A percentile compares a stretch with the other conserved stretches of the same genome.
Evolutionary conservation across 2,888 invertebrate genomes (phyloP).

Genomic region (Drosophila leonis): DNA sequence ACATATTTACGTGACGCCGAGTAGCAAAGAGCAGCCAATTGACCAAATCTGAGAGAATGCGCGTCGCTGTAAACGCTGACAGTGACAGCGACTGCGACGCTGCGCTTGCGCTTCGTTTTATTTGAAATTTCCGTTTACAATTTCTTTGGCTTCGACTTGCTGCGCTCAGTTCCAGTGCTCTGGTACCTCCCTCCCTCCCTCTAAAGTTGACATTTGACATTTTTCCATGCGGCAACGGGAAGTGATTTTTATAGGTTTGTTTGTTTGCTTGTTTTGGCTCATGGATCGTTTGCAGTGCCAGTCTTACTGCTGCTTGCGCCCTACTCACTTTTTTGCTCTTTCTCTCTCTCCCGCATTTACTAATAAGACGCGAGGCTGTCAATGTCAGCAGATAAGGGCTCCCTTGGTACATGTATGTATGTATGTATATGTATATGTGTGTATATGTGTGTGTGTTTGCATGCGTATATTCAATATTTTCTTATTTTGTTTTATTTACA

Average conservation of each 20-base stretch:
- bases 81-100: constrained; percentile 24
- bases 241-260: constrained; percentile 74
- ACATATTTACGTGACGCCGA: constrained; percentile 71
- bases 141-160: constrained; percentile 63
- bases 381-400: constrained; percentile 57
- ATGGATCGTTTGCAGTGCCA: constrained; percentile 53
- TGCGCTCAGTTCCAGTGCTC: constrained; percentile 20
- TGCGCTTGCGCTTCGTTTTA: constrained; percentile 59
- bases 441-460: constrained; percentile 1
- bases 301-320: background rate
- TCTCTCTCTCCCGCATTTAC: constrained; percentile 8
- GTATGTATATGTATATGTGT: constrained; percentile 1
- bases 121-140: constrained; percentile 74
- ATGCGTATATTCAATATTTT: constrained; percentile 36
- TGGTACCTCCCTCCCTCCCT: background rate
- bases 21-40: constrained; percentile 55
- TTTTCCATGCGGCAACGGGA: constrained; percentile 59
- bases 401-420: constrained; percentile 1
- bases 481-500: constrained; percentile 53
- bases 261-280: constrained; percentile 61
- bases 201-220: constrained; percentile 72
- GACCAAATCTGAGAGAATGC: constrained; percentile 44
- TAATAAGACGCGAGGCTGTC: constrained; percentile 39
- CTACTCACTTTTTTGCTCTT: background rate
- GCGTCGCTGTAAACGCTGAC: constrained; percentile 20